Evolutionary conservation across 2,888 invertebrate genomes (phyloP), one percentile per base, ranked within the genome.

Genomic region (Drosophila testacea): DNA sequence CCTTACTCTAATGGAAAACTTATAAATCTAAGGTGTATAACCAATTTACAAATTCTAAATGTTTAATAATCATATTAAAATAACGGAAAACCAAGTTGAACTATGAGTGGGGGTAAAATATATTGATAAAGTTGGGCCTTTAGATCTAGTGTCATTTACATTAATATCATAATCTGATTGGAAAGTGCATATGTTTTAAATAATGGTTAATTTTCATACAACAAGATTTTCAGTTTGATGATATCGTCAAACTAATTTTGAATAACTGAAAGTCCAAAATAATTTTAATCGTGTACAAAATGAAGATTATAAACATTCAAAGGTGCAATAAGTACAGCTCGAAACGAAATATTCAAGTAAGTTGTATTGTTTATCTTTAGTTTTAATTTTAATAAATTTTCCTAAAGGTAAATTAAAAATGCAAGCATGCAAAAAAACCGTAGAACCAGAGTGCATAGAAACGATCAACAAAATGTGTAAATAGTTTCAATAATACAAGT

Each of bases 361-460:
- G 4, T 22, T 54, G 9, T 28, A 47, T 41, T 16, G n/a, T 16
- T 30, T 38, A 44, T 28, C 36, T 39, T 57, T 52, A n/a, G 0
- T n/a, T 42, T 27, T 48, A 10, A 1, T 28, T 42, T 32, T 9
- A 41, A 51, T 54, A 30, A 41, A 38, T 48, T 13, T 34, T 30
- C 50, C 32, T 4, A 42, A 42, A 30, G 36, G 2, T 48, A 42
- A 60, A 47, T 69, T 48, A 16, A 50, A 66, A 65, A 75, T 76
- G 73, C 46, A 69, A 73, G 66, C 76, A 77, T 77, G 76, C 76
- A 73, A 73, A 54, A 47, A 46, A 73, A 44, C 6, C 52, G 36
- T 38, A 46, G 16, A 72, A 60, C 38, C 55, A 63, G 36, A 61
- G 57, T 70, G 78, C 69, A 79, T 27, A 63, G 28, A 57, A 73